A percentile compares a stretch with the other conserved stretches of the same genome.
Evolutionary conservation across 2,797 vertebrate species (phyloP).

Genomic region (Coranthus polyacanthus): DNA sequence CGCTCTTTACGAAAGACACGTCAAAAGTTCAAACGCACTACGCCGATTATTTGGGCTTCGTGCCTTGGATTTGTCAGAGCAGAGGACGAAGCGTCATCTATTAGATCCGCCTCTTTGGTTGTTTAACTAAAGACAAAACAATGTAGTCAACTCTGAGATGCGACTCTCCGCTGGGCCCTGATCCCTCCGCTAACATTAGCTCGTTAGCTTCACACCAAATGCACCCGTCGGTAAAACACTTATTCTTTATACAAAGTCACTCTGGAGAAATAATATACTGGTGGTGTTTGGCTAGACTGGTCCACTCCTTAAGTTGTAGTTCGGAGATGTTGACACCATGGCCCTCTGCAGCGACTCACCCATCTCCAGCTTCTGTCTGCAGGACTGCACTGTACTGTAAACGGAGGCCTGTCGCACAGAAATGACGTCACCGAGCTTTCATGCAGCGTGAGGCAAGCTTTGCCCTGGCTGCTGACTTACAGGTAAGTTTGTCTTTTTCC

Average conservation of each 20-base stretch:
- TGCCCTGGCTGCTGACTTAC: not conserved
- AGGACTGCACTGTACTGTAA: constrained; percentile 12
- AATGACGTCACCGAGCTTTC: constrained; percentile 39
- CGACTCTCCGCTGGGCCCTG: constrained; percentile 48
- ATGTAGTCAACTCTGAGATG: constrained; percentile 13
- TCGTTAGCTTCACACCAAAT: constrained; percentile 15
- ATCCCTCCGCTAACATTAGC: constrained; percentile 54
- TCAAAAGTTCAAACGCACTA: not conserved
- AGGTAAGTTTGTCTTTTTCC: not conserved
- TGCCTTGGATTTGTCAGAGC: not conserved
- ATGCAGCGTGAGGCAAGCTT: fast-evolving
- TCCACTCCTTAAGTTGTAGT: not conserved
- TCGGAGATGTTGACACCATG: constrained; percentile 4
- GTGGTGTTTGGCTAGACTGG: not conserved
- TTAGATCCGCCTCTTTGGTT: constrained; percentile 21
- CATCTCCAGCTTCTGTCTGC: constrained; percentile 35
- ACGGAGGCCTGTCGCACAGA: constrained; percentile 65
- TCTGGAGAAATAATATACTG: not conserved
- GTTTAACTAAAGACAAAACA: constrained; percentile 31
- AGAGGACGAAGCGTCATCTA: not conserved
- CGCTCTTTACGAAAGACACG: not conserved
- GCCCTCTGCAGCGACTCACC: constrained; percentile 37
- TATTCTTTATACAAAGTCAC: not conserved
- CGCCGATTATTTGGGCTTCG: no score
- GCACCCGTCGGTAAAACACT: not conserved